Percentiles rank a stretch among this genome's conserved stretches.
Conservation (phyloP, 2,888 invertebrate genomes). For the Branchipolynoe longqiensis region DNA sequence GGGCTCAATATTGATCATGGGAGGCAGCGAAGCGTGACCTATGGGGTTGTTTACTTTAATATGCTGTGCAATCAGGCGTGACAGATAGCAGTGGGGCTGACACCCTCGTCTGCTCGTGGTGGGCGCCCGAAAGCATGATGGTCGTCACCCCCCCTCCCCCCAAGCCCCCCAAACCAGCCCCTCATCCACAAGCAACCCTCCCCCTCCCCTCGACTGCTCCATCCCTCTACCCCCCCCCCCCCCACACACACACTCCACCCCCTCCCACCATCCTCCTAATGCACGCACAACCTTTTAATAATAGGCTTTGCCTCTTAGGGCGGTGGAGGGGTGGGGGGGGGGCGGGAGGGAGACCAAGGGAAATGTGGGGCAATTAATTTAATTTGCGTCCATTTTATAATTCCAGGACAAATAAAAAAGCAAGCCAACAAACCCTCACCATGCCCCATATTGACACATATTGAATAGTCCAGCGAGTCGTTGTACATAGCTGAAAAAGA, state of each 20-base stretch:
- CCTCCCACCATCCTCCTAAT: too few relatives aligned
- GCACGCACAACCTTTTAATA: neutral
- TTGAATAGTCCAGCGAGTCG: too few relatives aligned
- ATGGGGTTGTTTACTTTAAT: slow-evolving; percentile 46
- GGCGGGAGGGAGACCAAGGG: too few relatives aligned
- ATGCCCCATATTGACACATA: too few relatives aligned
- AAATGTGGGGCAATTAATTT: too few relatives aligned
- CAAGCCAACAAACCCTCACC: too few relatives aligned
- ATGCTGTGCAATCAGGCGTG: slow-evolving; percentile 10
- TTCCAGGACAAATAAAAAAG: too few relatives aligned
- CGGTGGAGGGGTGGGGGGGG: too few relatives aligned
- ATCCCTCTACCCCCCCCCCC: neutral
- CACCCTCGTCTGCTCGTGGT: neutral
- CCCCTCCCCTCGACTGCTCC: neutral
- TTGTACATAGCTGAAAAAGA: too few relatives aligned
- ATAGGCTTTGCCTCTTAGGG: too few relatives aligned
- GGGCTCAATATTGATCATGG: slow-evolving; percentile 47
- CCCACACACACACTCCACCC: neutral
- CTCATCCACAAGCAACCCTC: neutral
- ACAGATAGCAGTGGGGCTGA: slow-evolving; percentile 22
- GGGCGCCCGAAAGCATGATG: neutral
- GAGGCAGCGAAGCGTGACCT: slow-evolving; percentile 6
- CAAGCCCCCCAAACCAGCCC: neutral
- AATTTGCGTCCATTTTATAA: too few relatives aligned
- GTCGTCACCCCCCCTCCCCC: neutral